These are phyloP conservation scores for Eristalis arbustorum DNA, from an alignment of 2,888 invertebrate species.

Conservation along the genomic window DNA sequence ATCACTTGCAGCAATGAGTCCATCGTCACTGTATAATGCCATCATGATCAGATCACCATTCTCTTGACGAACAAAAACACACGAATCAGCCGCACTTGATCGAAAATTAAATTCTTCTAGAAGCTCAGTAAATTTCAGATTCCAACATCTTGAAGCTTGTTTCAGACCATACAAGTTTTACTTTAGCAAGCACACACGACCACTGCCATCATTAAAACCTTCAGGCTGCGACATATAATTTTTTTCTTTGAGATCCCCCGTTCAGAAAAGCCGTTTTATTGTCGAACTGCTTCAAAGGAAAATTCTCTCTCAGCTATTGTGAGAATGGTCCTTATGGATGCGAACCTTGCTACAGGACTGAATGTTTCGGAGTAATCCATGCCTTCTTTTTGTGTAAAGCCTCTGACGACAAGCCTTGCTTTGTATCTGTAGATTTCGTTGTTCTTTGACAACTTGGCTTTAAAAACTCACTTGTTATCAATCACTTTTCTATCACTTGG, in stretches of 20 bases:
- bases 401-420: no score
- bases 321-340: no score
- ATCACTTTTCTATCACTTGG: background rate
- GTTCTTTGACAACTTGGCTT: background rate
- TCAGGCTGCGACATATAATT: conserved; percentile 44
- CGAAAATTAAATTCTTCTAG: background rate
- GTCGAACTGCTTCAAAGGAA: no score
- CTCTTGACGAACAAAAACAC: background rate
- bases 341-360: no score
- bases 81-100: background rate
- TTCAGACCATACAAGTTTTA: conserved; percentile 43
- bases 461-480: conserved; percentile 16
- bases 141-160: background rate
- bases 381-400: no score
- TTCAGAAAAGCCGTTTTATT: no score
- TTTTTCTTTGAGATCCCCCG: background rate
- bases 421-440: no score
- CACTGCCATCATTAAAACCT: conserved; percentile 46
- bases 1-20: no score
- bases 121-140: background rate
- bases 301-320: background rate
- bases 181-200: conserved; percentile 39
- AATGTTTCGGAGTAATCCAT: no score
- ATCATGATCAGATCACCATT: background rate
- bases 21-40: conserved; percentile 1